phyloP scores from a whole-genome alignment of 1,140 invertebrate species.

The Palaemon carinicauda region DNA sequence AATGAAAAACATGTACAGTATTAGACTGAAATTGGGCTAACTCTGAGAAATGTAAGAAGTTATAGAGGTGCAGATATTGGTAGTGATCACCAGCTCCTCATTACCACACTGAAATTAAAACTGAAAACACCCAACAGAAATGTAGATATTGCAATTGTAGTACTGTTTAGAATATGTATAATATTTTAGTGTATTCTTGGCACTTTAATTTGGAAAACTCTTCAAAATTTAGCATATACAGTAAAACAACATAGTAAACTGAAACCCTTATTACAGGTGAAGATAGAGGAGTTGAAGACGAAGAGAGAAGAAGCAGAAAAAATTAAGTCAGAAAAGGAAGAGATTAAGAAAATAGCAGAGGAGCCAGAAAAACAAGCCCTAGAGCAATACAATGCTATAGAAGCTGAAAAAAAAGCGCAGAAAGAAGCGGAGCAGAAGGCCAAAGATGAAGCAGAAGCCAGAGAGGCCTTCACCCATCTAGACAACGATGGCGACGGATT shows the following conservation, averaged over 20 bases:
- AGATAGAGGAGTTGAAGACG: constrained; percentile 75
- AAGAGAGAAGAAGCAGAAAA: constrained; percentile 78
- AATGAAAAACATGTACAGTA: no score
- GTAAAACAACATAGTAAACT: neutral
- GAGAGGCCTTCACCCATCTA: constrained; percentile 64
- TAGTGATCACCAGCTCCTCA: no score
- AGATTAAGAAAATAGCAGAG: constrained; percentile 77
- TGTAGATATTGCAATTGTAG: no score
- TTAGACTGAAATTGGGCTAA: no score
- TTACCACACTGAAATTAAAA: no score
- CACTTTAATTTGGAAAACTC: no score
- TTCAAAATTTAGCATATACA: no score
- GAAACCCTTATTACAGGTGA: constrained; percentile 63
- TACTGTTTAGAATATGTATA: no score
- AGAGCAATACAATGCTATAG: constrained; percentile 75
- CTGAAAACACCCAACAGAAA: no score
- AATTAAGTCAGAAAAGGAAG: constrained; percentile 77
- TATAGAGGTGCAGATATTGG: no score
- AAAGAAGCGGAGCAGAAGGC: constrained; percentile 69
- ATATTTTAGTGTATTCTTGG: no score
- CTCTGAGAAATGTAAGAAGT: no score
- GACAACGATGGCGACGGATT: constrained; percentile 63
- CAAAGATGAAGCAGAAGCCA: constrained; percentile 61
- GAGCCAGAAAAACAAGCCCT: constrained; percentile 77
- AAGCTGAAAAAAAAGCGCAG: constrained; percentile 72